A percentile compares a stretch with the other conserved stretches of the same genome.
Conservation (phyloP, 2,113 vertebrate genomes). For the Charina bottae region DNA sequence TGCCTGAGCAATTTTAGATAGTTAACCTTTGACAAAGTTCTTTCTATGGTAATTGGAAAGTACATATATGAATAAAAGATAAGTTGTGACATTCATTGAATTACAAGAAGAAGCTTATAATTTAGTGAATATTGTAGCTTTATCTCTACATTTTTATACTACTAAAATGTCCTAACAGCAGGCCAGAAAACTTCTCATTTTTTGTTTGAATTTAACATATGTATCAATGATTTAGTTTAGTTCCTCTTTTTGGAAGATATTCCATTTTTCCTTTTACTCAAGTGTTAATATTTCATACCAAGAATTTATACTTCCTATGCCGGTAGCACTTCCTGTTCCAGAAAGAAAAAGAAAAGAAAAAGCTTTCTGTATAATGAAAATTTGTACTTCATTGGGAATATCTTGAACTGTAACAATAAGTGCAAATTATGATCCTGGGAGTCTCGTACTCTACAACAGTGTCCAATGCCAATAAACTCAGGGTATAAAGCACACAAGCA, state of each 20-base stretch:
- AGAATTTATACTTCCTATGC: slow-evolving; percentile 11
- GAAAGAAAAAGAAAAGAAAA: neutral
- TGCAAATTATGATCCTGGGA: slow-evolving; percentile 70
- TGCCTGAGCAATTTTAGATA: slow-evolving; percentile 81
- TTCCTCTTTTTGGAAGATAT: slow-evolving; percentile 37
- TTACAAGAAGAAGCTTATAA: slow-evolving; percentile 78
- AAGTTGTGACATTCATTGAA: slow-evolving; percentile 80
- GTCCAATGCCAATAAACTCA: slow-evolving; percentile 68
- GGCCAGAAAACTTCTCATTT: slow-evolving; percentile 41
- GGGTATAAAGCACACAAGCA: slow-evolving; percentile 71
- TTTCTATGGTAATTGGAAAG: slow-evolving; percentile 78
- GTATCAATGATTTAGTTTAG: slow-evolving; percentile 44
- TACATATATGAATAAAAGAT: slow-evolving; percentile 85
- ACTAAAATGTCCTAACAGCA: slow-evolving; percentile 64
- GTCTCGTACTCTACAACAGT: slow-evolving; percentile 63
- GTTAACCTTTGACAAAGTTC: slow-evolving; percentile 84
- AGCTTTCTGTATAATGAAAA: slow-evolving; percentile 21
- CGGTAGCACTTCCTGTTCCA: slow-evolving; percentile 9
- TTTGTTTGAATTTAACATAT: slow-evolving; percentile 45
- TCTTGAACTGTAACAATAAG: slow-evolving; percentile 55
- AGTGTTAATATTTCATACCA: neutral
- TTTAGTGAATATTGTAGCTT: slow-evolving; percentile 72
- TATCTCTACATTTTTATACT: slow-evolving; percentile 70
- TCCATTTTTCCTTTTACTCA: accelerated
- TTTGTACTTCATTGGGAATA: slow-evolving; percentile 42